Base-by-base conservation (phyloP, 2,113 vertebrate species). In the Tapirus terrestris region DNA sequence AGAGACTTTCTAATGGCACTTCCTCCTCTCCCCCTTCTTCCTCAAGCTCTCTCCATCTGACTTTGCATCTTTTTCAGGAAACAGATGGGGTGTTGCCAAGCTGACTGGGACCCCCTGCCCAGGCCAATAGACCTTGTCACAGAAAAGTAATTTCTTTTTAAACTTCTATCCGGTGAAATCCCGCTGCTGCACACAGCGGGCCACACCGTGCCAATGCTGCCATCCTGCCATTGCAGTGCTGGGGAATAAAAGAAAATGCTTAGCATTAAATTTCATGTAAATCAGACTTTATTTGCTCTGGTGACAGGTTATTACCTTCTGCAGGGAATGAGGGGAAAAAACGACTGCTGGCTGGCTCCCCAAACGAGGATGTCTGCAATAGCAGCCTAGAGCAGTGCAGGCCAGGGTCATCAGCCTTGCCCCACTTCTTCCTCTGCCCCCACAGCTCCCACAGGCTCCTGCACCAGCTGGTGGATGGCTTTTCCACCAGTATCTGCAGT, bases 201-300 rank as follows among this genome's bases (percentile, higher is more conserved):
- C 94, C 6, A 1, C 14, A 58, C 72, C 3, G 23, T 16, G 89
- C 91, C 58, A 31, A 79, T 2, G 0, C 70, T 14, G 80, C 82
- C 51, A 12, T 75, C 80, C 91, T 58, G 48, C 95, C 83, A 61
- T 85, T 3, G 2, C 92, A 21, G 96, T 48, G 80, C 94, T 0
- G 2, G 93, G 81, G 67, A 94, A 93, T 97, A 94, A 89, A 94
- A 87, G 96, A 96, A 97, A 98, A 95, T 56, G 95, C 94, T 97
- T 87, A 93, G 95, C 97, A 93, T 91, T 97, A 95, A 95, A 97
- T 96, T 95, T 96, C 97, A 97, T 89, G 97, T 98, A 98, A 98
- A 98, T 98, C 97, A 98, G 96, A 91, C 96, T 97, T 97, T 96
- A 98, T 98, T 98, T 97, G 97, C 96, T 95, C 90, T 92, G 84